phyloP scores from a whole-genome alignment of 2,797 vertebrate species.

The Sternarchorhynchus goeldii region DNA sequence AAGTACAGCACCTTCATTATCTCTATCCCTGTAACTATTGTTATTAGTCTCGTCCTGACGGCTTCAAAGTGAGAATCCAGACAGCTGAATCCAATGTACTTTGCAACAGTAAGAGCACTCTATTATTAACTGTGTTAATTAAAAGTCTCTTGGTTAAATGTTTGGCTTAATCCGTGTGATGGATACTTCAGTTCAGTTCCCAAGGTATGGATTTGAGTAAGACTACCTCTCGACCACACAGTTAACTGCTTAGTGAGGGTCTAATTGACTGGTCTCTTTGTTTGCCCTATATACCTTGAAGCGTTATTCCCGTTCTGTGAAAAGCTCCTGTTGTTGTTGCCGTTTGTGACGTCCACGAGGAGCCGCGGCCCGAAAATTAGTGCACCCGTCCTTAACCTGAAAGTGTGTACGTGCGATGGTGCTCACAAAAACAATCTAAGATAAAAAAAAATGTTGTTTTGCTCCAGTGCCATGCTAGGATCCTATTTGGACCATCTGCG shows the following conservation, averaged over 20 bases:
- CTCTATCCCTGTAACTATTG: not conserved
- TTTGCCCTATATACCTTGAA: not conserved
- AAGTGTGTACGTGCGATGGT: too few relatives aligned
- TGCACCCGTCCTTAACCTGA: constrained; percentile 16
- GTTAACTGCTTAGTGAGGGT: not conserved
- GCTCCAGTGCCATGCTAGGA: constrained; percentile 6
- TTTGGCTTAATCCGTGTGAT: not conserved
- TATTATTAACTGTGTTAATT: constrained; percentile 12
- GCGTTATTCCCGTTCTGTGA: not conserved
- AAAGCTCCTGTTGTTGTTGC: not conserved
- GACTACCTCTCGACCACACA: not conserved
- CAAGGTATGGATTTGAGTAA: not conserved
- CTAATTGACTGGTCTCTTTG: not conserved
- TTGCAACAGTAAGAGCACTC: not conserved
- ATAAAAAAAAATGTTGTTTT: not conserved
- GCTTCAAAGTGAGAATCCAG: not conserved
- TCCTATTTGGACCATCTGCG: constrained; percentile 57
- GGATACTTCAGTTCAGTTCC: not conserved
- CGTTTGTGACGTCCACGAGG: not conserved
- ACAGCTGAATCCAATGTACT: not conserved
- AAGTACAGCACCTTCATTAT: constrained; percentile 16
- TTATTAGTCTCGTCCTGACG: not conserved
- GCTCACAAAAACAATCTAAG: too few relatives aligned
- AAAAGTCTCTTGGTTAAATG: not conserved
- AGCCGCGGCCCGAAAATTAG: not conserved